Evolutionary conservation across 2,113 vertebrate genomes (phyloP).

Genomic region (Merops nubicus): DNA sequence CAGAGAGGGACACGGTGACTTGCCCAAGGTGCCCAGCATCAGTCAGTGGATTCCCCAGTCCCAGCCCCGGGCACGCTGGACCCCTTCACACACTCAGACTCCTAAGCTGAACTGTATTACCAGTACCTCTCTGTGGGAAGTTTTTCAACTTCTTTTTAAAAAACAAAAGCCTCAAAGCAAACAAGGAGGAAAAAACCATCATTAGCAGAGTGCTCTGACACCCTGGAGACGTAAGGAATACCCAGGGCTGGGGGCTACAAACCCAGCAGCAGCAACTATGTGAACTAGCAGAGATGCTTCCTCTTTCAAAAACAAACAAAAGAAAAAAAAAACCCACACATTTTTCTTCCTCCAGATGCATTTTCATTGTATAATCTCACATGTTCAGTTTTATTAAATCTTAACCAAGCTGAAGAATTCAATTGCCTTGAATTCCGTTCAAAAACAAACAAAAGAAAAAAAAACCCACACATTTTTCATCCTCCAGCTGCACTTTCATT

Average conservation of each 20-base stretch:
- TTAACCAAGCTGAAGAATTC: neutral
- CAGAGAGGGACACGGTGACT: neutral
- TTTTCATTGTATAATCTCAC: neutral
- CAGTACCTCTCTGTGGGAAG: neutral
- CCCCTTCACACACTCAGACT: neutral
- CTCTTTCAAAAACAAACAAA: neutral
- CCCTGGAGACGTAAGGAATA: fast-evolving
- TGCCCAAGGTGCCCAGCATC: neutral
- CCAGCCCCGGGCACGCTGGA: neutral
- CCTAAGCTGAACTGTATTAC: neutral
- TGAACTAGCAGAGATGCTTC: neutral
- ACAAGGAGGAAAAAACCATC: neutral
- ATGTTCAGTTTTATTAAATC: neutral
- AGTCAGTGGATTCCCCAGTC: neutral
- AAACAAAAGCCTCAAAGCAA: neutral
- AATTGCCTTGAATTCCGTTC: too few relatives aligned
- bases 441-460: too few relatives aligned
- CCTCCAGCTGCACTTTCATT: neutral
- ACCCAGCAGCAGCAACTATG: neutral
- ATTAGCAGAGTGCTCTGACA: neutral
- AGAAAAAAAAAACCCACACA: too few relatives aligned
- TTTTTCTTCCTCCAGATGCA: neutral
- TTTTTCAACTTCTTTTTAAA: neutral
- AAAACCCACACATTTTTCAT: neutral
- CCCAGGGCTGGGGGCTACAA: neutral